Conservation (phyloP, 2,113 vertebrate genomes). For the Malaclemys terrapin region DNA sequence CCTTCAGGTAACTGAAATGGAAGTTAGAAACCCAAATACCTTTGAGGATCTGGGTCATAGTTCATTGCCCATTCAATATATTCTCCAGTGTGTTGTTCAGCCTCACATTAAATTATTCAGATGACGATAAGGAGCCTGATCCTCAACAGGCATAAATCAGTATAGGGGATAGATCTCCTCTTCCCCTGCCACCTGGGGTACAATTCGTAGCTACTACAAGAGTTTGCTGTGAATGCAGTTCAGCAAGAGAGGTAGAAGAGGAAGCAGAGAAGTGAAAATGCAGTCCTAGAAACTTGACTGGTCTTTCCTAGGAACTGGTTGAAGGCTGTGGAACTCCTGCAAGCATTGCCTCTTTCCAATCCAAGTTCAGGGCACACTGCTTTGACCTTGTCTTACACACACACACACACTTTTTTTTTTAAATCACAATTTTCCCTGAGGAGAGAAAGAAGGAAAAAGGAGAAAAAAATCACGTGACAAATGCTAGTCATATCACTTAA, state of each 20-base stretch:
- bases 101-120: constrained; percentile 53
- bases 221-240: not conserved
- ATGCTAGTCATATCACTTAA: not conserved
- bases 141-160: constrained; percentile 27
- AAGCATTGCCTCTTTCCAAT: not conserved
- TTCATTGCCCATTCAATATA: constrained; percentile 10
- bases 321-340: not conserved
- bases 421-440: not conserved
- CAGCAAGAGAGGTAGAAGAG: not conserved
- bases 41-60: not conserved
- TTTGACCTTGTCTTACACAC: not conserved
- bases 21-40: not conserved
- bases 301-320: not conserved
- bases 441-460: not conserved
- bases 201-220: not conserved
- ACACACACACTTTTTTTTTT: not conserved
- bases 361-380: not conserved
- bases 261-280: not conserved
- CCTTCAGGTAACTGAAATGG: no score
- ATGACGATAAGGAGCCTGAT: constrained; percentile 43
- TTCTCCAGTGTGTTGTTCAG: constrained; percentile 39
- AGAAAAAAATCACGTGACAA: not conserved
- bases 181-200: not conserved
- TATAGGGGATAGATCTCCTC: not conserved
- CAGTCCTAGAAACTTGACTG: not conserved